A percentile compares a stretch with the other conserved stretches of the same genome.
Conservation (phyloP, 2,888 invertebrate genomes). For the Drosophila kanekoi region DNA sequence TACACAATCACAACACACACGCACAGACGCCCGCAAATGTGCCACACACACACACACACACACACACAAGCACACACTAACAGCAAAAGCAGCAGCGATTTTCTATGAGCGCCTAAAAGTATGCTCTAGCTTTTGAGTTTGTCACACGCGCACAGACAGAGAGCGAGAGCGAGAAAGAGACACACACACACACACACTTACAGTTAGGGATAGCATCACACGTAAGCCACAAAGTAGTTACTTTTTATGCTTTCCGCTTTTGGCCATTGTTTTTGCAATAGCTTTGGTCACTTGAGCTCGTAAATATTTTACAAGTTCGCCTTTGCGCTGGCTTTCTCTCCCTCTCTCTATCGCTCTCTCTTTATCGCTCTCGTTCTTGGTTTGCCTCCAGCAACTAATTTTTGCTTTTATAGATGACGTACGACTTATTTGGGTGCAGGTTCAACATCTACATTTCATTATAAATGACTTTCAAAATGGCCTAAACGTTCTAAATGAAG, state of each 20-base stretch:
- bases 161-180: neutral
- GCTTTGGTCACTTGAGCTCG: slow-evolving; percentile 71
- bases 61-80: slow-evolving; percentile 45
- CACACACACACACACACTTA: slow-evolving; percentile 16
- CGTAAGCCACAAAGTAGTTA: slow-evolving; percentile 81
- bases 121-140: slow-evolving; percentile 51
- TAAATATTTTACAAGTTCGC: slow-evolving; percentile 79
- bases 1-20: slow-evolving; percentile 73
- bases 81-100: slow-evolving; percentile 7
- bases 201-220: slow-evolving; percentile 47
- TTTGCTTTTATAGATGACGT: slow-evolving; percentile 73
- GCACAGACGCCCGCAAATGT: slow-evolving; percentile 10
- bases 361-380: neutral
- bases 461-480: slow-evolving; percentile 80
- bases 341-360: neutral
- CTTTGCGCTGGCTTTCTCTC: slow-evolving; percentile 10
- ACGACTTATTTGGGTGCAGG: slow-evolving; percentile 65
- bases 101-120: slow-evolving; percentile 55
- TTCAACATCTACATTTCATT: slow-evolving; percentile 76
- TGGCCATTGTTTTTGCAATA: slow-evolving; percentile 62
- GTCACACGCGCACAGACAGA: slow-evolving; percentile 13
- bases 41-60: slow-evolving; percentile 1
- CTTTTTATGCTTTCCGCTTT: slow-evolving; percentile 72
- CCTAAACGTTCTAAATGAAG: slow-evolving; percentile 67
- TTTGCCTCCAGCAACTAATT: slow-evolving; percentile 63